phyloP scores from a whole-genome alignment of 2,113 vertebrate genomes.

The Centropus unirufus region DNA sequence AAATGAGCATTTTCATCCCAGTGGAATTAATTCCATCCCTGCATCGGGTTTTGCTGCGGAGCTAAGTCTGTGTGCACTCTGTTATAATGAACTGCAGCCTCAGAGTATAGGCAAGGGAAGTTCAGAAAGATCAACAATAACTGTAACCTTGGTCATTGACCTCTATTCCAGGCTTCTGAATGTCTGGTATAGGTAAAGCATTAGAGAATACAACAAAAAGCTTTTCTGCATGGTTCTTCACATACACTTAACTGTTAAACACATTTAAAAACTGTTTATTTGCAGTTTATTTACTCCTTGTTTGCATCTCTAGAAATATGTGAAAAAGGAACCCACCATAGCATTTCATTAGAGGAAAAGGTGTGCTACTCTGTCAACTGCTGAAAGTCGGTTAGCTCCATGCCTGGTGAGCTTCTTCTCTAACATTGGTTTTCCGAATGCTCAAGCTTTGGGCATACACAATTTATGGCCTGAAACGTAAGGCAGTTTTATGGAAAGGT shows the following conservation, averaged over 20 bases:
- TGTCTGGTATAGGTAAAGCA: not conserved
- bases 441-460: not conserved
- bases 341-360: not conserved
- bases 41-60: constrained; percentile 2
- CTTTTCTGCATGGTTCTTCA: not conserved
- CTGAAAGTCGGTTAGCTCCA: not conserved
- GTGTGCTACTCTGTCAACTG: not conserved
- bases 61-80: not conserved
- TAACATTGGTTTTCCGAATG: not conserved
- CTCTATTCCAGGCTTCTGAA: not conserved
- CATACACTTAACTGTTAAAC: not conserved
- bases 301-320: not conserved
- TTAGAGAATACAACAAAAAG: not conserved
- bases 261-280: not conserved
- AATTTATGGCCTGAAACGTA: not conserved
- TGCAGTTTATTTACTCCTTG: not conserved
- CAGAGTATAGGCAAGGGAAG: not conserved
- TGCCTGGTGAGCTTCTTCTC: not conserved
- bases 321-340: not conserved
- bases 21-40: not conserved
- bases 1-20: not conserved
- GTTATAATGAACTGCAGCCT: not conserved
- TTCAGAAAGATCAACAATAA: not conserved
- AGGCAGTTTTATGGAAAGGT: not conserved
- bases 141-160: not conserved